These are phyloP conservation scores for Mormyrus lacerda DNA, from an alignment of 2,113 vertebrate species.

Conservation along the genomic window DNA sequence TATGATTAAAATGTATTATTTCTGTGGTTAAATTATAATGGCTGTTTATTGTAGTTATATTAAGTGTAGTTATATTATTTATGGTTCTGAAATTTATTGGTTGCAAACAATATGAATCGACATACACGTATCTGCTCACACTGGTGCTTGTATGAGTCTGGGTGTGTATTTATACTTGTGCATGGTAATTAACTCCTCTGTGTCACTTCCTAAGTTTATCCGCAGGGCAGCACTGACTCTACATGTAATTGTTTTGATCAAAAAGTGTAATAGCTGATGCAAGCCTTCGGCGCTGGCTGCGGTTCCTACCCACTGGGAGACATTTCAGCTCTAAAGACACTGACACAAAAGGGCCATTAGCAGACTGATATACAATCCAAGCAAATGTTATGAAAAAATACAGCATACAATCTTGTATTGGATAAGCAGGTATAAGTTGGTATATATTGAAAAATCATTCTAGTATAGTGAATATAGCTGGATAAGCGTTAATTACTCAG, in stretches of 20 bases:
- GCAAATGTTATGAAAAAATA: not conserved
- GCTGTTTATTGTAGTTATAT: not conserved
- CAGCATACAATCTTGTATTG: not conserved
- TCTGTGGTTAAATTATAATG: not conserved
- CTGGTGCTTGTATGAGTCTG: not conserved
- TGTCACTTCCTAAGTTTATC: not conserved
- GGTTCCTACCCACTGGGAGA: not conserved
- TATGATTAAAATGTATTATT: not conserved
- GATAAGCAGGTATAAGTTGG: not conserved
- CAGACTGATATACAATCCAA: not conserved
- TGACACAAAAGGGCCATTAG: not conserved
- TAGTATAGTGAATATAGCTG: slow-evolving; percentile 20
- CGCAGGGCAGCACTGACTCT: not conserved
- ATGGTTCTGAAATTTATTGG: not conserved
- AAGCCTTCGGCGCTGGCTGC: not conserved
- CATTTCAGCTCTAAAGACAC: not conserved
- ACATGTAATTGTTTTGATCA: not conserved
- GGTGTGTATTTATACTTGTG: not conserved
- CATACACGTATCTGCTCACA: not conserved
- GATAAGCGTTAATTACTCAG: not conserved
- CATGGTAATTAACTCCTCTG: not conserved
- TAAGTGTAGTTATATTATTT: not conserved
- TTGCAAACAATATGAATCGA: not conserved
- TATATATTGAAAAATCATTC: slow-evolving; percentile 29
- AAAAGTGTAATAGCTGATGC: not conserved